A percentile compares a stretch with the other conserved stretches of the same genome.
phyloP scores from a whole-genome alignment of 37 sponge, comb jelly and placozoan species.

The Hexactinellida sp. region DNA sequence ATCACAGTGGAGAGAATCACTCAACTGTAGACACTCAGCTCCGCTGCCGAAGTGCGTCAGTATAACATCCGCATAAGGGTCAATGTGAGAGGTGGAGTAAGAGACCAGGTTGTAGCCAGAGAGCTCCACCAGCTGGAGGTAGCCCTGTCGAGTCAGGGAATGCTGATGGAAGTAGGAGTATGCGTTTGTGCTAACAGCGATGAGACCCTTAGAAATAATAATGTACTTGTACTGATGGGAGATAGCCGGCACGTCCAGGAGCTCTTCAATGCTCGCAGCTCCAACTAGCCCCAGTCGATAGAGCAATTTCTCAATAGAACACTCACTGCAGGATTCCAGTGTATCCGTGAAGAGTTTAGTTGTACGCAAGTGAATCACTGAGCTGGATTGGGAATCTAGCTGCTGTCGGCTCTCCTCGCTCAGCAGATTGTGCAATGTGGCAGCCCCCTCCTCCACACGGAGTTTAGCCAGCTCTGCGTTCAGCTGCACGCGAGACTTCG shows the following conservation, averaged over 20 bases:
- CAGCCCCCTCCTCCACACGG: neutral
- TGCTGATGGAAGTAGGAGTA: neutral
- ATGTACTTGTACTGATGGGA: neutral
- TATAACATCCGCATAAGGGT: neutral
- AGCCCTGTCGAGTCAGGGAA: neutral
- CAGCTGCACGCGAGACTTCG: neutral
- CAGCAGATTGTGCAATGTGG: neutral
- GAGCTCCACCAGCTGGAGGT: neutral
- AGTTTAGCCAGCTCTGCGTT: slow-evolving; percentile 11
- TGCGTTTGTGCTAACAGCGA: neutral
- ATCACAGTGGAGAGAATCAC: neutral
- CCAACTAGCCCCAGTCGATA: neutral
- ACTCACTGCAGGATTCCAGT: neutral
- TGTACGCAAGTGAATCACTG: neutral
- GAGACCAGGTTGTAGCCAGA: neutral
- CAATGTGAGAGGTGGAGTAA: neutral
- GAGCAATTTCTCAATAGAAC: neutral
- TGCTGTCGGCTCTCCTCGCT: neutral
- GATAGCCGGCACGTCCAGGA: neutral
- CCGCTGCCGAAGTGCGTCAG: neutral
- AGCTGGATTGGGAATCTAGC: neutral
- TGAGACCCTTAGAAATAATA: neutral
- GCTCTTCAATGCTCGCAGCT: slow-evolving; percentile 7
- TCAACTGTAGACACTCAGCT: neutral
- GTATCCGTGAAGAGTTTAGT: neutral